Percentiles rank a stretch among this genome's conserved stretches.
Evolutionary conservation across 2,113 vertebrate genomes (phyloP).

Genomic region (Pteropus alecto): DNA sequence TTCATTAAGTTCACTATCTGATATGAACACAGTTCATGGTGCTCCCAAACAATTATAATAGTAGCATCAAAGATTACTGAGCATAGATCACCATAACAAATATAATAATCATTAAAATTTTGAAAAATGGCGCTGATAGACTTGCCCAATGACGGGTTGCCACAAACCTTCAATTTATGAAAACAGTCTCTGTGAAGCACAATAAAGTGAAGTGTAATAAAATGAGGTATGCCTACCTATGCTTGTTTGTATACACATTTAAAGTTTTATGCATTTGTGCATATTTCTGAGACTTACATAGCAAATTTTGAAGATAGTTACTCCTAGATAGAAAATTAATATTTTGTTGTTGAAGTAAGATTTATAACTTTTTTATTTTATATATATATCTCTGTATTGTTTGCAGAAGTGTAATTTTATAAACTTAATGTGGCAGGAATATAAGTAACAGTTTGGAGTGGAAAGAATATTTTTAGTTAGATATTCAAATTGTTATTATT

Average conservation of each 20-base stretch:
- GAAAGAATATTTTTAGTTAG: not conserved
- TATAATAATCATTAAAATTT: no score
- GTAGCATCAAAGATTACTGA: no score
- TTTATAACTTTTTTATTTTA: not conserved
- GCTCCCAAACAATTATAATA: no score
- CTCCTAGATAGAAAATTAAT: not conserved
- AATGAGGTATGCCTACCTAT: not conserved
- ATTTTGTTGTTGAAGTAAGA: not conserved
- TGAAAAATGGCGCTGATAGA: no score
- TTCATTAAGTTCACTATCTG: no score
- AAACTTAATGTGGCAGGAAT: not conserved
- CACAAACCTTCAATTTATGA: no score
- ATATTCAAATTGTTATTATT: not conserved
- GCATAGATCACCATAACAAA: no score
- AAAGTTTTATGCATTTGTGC: not conserved
- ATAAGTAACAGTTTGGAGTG: not conserved
- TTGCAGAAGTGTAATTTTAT: conserved; percentile 10
- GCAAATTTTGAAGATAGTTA: not conserved
- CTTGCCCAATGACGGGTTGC: no score
- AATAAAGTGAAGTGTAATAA: no score
- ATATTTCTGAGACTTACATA: not conserved
- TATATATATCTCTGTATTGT: not conserved
- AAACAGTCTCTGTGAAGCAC: no score
- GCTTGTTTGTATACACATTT: not conserved
- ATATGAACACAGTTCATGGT: no score